Conservation (phyloP, 2,888 invertebrate species). For the Linnaemya vulpina region DNA sequence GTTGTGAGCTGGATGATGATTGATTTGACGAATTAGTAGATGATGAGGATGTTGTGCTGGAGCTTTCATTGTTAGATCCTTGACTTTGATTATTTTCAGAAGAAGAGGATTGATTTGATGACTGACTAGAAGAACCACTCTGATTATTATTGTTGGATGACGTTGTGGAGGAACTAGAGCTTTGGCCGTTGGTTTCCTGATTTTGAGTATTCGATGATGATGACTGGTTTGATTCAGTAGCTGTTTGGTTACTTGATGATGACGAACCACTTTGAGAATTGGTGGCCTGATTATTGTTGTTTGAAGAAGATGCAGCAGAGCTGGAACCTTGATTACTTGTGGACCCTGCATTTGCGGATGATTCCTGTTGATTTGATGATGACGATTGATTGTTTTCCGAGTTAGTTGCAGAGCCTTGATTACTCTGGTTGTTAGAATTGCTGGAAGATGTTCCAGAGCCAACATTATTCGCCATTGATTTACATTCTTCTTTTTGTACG, state of each 20-base stretch:
- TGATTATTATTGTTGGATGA: conserved; percentile 29
- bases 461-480: conserved; percentile 76
- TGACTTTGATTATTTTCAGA: conserved; percentile 26
- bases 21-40: conserved; percentile 30
- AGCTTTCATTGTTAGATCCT: conserved; percentile 31
- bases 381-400: conserved; percentile 39
- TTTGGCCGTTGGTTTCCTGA: conserved; percentile 7
- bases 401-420: neutral
- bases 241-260: conserved; percentile 12
- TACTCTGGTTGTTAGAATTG: conserved; percentile 12
- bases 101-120: conserved; percentile 39
- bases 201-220: conserved; percentile 15
- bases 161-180: conserved; percentile 5
- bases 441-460: conserved; percentile 37
- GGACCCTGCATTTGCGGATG: conserved; percentile 27
- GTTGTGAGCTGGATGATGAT: conserved; percentile 13
- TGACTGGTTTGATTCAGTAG: conserved; percentile 34
- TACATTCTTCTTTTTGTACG: conserved; percentile 79
- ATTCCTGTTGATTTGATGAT: conserved; percentile 34
- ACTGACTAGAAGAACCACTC: conserved; percentile 22
- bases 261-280: conserved; percentile 39
- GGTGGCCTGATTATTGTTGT: conserved; percentile 19
- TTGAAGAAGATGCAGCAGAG: conserved; percentile 4
- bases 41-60: conserved; percentile 15
- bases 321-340: conserved; percentile 21